Evolutionary conservation across 2,797 vertebrate genomes (phyloP).

Genomic region (Propithecus perrieri): DNA sequence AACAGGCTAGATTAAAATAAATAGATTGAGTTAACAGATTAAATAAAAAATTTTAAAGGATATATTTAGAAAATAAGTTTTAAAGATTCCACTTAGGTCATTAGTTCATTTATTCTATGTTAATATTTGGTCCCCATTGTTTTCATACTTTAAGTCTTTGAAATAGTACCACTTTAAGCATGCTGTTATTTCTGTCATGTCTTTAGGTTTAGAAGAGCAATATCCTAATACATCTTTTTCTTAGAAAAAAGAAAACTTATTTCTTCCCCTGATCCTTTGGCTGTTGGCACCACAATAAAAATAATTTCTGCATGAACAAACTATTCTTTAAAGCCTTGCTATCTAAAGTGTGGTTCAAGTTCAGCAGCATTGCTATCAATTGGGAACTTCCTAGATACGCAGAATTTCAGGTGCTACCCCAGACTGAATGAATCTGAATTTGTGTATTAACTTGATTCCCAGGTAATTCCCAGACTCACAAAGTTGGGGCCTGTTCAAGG

Average conservation of each 20-base stretch:
- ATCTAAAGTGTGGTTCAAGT: not conserved
- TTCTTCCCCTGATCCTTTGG: not conserved
- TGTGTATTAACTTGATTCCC: not conserved
- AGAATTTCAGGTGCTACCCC: not conserved
- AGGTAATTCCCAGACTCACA: not conserved
- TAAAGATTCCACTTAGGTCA: not conserved
- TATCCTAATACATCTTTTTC: not conserved
- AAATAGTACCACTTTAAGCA: not conserved
- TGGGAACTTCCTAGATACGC: not conserved
- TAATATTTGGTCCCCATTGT: not conserved
- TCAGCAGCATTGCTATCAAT: not conserved
- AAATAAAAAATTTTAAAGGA: not conserved
- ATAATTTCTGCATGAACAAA: not conserved
- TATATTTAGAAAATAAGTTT: not conserved
- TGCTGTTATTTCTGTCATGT: not conserved
- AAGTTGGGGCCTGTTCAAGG: not conserved
- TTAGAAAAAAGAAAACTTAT: not conserved
- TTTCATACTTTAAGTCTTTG: not conserved
- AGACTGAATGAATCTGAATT: not conserved
- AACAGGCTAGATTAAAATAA: not conserved
- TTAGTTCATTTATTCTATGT: not conserved
- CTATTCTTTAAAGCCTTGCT: not conserved
- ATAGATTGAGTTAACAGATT: not conserved
- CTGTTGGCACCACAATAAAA: not conserved
- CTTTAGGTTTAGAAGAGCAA: not conserved